Evolutionary conservation across 2,888 invertebrate genomes (phyloP), one percentile per base, ranked within the genome.

Genomic region (Lacanobia oleracea): DNA sequence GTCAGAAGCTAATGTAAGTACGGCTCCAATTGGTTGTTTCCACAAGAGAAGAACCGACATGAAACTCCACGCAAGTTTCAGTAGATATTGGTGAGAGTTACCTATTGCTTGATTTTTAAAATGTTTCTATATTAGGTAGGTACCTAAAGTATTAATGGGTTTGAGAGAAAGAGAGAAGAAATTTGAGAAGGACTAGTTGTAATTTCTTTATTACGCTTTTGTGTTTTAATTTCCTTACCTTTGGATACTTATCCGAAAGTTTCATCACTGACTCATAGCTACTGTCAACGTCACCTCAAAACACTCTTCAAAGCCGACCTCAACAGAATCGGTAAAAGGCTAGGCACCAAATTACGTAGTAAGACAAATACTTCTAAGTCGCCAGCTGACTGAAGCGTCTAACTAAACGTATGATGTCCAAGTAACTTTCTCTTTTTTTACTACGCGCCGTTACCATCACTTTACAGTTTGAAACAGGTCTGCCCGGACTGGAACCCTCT

Each of bases 381-480:
- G 45, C 64, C 80, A 80, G 75, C 78, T 82, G 85, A 72, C 67
- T 18, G 27, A 37, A 56, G 51, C 65, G 23, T 60, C 77, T 66
- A 65, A 70, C 79, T 65, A 70, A 82, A 71, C 70, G 74, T 79
- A 59, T 79, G 73, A 63, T 65, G 61, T 59, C 54, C 53, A 57
- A 69, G 40, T 57, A 70, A 85, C 84, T 85, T 85, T 85, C 84
- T 85, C 84, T 83, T 72, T 67, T 43, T 65, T 76, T 78, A 73
- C 67, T 67, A 73, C 62, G 21, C 62, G 56, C 71, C 73, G 81
- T 68, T 74, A 72, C 73, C 82, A 61, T 74, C 76, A 62, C 66
- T 67, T 80, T 81, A 86, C 85, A 84, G 85, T 84, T 84, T 21
- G 23, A 83, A 85, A 85, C 85, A 76, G 86, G 85, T 86, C 74